Percentiles rank a stretch among this genome's conserved stretches.
Conservation (phyloP, 2,113 vertebrate genomes). For the Ariopsis seemanni region DNA sequence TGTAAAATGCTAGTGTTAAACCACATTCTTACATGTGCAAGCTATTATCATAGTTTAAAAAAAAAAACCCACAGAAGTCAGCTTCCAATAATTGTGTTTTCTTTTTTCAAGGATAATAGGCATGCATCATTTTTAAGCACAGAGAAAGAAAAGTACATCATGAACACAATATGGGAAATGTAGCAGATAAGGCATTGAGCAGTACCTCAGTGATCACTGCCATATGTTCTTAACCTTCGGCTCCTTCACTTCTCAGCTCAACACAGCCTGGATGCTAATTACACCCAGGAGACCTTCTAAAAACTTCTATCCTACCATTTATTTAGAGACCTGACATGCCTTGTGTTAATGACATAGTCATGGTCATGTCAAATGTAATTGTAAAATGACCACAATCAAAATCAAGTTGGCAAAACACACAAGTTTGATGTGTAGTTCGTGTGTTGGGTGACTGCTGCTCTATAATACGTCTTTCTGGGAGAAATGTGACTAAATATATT, state of each 20-base stretch:
- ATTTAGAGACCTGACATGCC: neutral
- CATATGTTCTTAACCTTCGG: slow-evolving; percentile 14
- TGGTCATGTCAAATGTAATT: neutral
- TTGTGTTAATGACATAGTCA: neutral
- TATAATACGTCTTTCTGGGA: neutral
- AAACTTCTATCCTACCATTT: neutral
- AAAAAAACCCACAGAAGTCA: neutral
- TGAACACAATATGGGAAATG: neutral
- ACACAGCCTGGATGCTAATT: slow-evolving; percentile 2
- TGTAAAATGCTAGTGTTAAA: neutral
- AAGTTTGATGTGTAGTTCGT: neutral
- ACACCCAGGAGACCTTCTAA: slow-evolving; percentile 10
- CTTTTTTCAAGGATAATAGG: neutral
- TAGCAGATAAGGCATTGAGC: slow-evolving; percentile 6
- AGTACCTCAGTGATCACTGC: neutral
- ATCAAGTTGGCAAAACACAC: neutral
- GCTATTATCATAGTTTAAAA: neutral
- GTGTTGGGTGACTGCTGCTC: neutral
- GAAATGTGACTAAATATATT: neutral
- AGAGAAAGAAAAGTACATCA: neutral
- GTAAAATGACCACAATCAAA: neutral
- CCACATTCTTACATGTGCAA: slow-evolving; percentile 6
- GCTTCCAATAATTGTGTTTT: neutral
- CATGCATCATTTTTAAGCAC: neutral
- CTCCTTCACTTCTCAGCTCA: neutral